A percentile compares a stretch with the other conserved stretches of the same genome.
These are phyloP conservation scores for Scaptomyza reducta DNA, from an alignment of 2,888 invertebrate species.

Conservation along the genomic window DNA sequence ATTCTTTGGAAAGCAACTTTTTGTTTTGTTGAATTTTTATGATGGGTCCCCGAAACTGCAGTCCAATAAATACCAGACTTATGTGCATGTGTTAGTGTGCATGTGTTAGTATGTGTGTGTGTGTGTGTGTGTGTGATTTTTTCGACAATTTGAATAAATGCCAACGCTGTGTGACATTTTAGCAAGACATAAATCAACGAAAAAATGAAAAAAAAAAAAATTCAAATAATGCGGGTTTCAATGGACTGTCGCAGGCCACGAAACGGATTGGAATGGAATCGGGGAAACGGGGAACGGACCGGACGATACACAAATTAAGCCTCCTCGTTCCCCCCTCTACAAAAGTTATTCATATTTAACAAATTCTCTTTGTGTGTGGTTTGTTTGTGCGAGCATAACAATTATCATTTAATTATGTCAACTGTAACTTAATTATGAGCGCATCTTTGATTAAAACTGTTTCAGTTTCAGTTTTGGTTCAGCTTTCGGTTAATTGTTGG, in stretches of 20 bases:
- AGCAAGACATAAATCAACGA: constrained; percentile 79
- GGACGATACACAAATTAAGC: constrained; percentile 76
- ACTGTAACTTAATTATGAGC: constrained; percentile 81
- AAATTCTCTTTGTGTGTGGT: constrained; percentile 8
- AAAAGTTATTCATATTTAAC: constrained; percentile 30
- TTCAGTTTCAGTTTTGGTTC: constrained; percentile 53
- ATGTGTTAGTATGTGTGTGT: not conserved
- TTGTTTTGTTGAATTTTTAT: constrained; percentile 21
- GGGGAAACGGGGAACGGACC: constrained; percentile 39
- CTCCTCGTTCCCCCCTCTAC: constrained; percentile 38
- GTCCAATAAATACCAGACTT: constrained; percentile 5
- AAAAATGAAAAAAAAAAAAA: constrained; percentile 45
- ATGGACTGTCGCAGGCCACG: constrained; percentile 54
- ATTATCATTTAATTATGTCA: constrained; percentile 81
- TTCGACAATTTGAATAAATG: constrained; percentile 51
- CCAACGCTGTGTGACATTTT: constrained; percentile 59
- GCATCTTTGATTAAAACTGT: constrained; percentile 62
- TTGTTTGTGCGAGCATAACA: constrained; percentile 52
- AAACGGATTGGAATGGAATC: constrained; percentile 19
- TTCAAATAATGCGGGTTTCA: constrained; percentile 73
- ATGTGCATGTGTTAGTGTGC: not conserved
- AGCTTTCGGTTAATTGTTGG: constrained; percentile 72
- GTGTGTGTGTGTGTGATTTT: not conserved
- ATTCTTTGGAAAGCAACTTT: constrained; percentile 44
- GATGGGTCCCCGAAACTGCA: constrained; percentile 27